Percentiles rank a stretch among this genome's conserved stretches.
Conservation (phyloP, 2,113 vertebrate species). For the Mesocricetus auratus region DNA sequence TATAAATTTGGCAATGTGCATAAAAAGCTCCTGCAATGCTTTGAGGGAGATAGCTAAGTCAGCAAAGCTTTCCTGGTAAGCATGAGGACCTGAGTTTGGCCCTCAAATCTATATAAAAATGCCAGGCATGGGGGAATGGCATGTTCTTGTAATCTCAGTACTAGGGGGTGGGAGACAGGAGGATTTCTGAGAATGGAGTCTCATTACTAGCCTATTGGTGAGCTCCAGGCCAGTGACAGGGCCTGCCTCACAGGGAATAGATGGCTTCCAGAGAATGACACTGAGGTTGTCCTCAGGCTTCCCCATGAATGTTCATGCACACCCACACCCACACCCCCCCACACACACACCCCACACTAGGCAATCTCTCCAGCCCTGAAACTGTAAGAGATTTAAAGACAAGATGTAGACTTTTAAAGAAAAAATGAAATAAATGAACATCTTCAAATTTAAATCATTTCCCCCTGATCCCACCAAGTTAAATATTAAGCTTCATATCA, state of each 20-base stretch:
- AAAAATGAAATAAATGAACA: slow-evolving; percentile 20
- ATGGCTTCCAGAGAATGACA: not conserved
- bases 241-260: not conserved
- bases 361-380: too few relatives aligned
- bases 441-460: not conserved
- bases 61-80: not conserved
- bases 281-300: too few relatives aligned
- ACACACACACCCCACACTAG: not conserved
- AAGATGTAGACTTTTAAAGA: not conserved
- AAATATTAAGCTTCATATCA: not conserved
- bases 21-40: not conserved
- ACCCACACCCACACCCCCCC: too few relatives aligned
- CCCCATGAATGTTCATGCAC: fast-evolving
- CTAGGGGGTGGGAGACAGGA: not conserved
- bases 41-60: not conserved
- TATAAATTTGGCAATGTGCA: not conserved
- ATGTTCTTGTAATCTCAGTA: not conserved
- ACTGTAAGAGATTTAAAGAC: slow-evolving; percentile 1
- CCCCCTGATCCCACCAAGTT: not conserved
- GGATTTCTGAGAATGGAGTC: not conserved
- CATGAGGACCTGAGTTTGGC: not conserved
- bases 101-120: not conserved
- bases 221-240: not conserved
- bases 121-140: not conserved
- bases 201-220: not conserved